A percentile compares a stretch with the other conserved stretches of the same genome.
phyloP scores from a whole-genome alignment of 1,140 invertebrate species.

The Zaprionus inermis region DNA sequence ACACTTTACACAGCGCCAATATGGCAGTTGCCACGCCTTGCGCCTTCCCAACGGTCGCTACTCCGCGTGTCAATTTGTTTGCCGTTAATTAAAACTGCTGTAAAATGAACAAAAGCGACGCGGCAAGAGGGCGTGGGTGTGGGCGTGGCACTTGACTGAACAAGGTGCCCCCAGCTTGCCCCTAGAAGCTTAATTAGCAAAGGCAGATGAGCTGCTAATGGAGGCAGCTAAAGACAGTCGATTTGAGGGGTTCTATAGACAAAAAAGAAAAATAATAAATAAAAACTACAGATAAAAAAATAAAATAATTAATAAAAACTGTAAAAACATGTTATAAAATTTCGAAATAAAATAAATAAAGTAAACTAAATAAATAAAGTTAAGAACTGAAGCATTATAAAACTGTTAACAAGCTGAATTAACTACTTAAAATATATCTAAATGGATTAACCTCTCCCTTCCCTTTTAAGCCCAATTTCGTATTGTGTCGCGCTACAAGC shows the following conservation, averaged over 20 bases:
- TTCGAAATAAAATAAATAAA: no score
- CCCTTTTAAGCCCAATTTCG: neutral
- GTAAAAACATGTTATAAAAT: no score
- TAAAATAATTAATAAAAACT: no score
- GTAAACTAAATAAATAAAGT: no score
- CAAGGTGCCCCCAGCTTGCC: neutral
- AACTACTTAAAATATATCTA: no score
- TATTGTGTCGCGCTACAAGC: neutral
- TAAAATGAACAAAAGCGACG: slow-evolving; percentile 78
- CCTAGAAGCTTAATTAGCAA: neutral
- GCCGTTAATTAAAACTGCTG: slow-evolving; percentile 79
- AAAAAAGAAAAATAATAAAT: no score
- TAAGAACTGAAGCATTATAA: no score
- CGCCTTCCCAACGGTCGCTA: neutral
- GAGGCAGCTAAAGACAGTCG: neutral
- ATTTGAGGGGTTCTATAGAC: no score
- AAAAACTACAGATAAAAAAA: no score
- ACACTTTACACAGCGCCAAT: slow-evolving; percentile 67
- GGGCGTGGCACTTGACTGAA: neutral
- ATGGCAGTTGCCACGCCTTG: slow-evolving; percentile 18
- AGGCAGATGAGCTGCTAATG: neutral
- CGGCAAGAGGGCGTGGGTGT: slow-evolving; percentile 16
- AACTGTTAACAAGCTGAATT: neutral
- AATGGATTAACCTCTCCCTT: no score
- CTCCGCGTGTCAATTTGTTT: slow-evolving; percentile 66